Percentiles rank a stretch among this genome's conserved stretches.
Conservation (phyloP, 2,888 invertebrate genomes). For the Morpho achilles region DNA sequence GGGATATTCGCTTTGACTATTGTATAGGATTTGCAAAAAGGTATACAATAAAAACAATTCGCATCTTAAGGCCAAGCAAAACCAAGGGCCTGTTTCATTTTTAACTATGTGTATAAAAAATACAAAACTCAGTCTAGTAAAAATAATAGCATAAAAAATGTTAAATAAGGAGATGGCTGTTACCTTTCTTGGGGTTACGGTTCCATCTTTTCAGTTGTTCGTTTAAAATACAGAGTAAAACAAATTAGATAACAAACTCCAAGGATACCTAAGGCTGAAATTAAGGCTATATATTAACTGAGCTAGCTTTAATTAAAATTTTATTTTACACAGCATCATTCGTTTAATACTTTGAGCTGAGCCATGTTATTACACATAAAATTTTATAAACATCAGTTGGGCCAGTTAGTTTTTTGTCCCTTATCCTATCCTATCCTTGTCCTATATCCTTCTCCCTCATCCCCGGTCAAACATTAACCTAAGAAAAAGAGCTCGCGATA, state of each 20-base stretch:
- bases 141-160: slow-evolving; percentile 64
- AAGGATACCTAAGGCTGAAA: too few species aligned
- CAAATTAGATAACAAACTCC: slow-evolving; percentile 4
- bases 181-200: slow-evolving; percentile 55
- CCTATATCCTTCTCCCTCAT: too few species aligned
- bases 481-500: too few species aligned
- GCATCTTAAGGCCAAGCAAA: slow-evolving; percentile 15
- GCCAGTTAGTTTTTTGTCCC: too few species aligned
- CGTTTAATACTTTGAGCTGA: too few species aligned
- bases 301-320: too few species aligned
- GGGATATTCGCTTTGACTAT: slow-evolving; percentile 13
- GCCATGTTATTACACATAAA: too few species aligned
- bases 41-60: slow-evolving; percentile 10
- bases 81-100: slow-evolving; percentile 36
- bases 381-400: too few species aligned
- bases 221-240: slow-evolving; percentile 48
- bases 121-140: slow-evolving; percentile 53
- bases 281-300: too few species aligned
- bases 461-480: too few species aligned
- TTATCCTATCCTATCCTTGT: too few species aligned
- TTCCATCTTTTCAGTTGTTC: slow-evolving; percentile 59
- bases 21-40: slow-evolving; percentile 16
- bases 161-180: slow-evolving; percentile 63
- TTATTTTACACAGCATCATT: too few species aligned
- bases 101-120: slow-evolving; percentile 43